Base-by-base conservation (phyloP, 2,888 invertebrate species). In the Agonopterix heracliana region DNA sequence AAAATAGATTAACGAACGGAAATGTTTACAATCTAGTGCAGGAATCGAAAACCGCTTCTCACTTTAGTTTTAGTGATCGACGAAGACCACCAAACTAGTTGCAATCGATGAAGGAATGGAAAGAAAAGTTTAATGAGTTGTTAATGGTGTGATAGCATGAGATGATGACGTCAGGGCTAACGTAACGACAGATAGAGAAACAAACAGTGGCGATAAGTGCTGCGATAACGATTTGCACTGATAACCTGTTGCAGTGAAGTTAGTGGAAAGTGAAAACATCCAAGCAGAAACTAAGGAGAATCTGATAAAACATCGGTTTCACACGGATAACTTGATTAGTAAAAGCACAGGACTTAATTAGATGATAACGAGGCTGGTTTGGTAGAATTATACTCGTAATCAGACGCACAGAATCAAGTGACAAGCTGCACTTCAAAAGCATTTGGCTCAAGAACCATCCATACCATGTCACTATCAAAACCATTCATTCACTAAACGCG, bases 181-280 rank as follows among this genome's bases (percentile, higher is more conserved):
- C 81, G 80, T 75, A 77, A 75, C 70, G 64, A 66, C 66, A 77
- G 76, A 79, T 79, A 81, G 71, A 80, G 80, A 76, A 77, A 79
- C 82, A 81, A 80, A 80, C 82, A 81, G 82, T 76, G 76, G 82
- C 77, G 84, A 83, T 84, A 83, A 74, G 66, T 60, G 63, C 57
- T 59, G 55, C 72, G 82, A 84, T 83, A 81, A 81, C 69, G 70
- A 70, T 75, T 73, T 76, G 76, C 78, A 75, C 72, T 71, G 80
- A 82, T 80, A 78, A 71, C 71, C 60, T 62, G 68, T 66, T 77
- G 76, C 78, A 73, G 12, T 17, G 51, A 49, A 52, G 51, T 49
- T 46, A 44, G 44, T 13, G 7, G 26, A 26, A 26, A 26, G 35
- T 40, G 9, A 46, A 14, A 34, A 12, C 26, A 34, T 26, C 26